Evolutionary conservation across 2,797 vertebrate species (phyloP).

Genomic region (Erithacus rubecula): DNA sequence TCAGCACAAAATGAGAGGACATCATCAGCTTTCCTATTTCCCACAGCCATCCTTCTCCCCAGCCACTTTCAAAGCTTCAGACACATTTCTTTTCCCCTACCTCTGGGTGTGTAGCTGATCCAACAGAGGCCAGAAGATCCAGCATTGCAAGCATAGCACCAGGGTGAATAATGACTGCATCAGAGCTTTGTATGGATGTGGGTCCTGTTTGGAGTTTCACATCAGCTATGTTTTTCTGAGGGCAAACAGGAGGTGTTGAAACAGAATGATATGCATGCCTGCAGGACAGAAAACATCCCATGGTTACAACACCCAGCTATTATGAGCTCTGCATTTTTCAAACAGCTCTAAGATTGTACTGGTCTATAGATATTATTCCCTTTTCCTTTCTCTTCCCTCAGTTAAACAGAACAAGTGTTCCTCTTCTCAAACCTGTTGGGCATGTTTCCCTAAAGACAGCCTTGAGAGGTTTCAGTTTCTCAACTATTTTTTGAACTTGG

Average conservation of each 20-base stretch:
- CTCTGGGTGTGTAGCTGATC: conserved; percentile 89
- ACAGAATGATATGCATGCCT: conserved; percentile 90
- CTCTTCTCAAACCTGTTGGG: not conserved
- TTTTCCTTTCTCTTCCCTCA: not conserved
- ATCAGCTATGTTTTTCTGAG: conserved; percentile 85
- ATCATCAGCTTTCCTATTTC: not conserved
- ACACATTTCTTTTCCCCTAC: conserved; percentile 71
- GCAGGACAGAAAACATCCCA: conserved; percentile 39
- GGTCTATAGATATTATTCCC: not conserved
- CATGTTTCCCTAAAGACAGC: not conserved
- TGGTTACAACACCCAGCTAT: not conserved
- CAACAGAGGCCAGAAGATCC: conserved; percentile 93
- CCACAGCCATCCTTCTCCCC: not conserved
- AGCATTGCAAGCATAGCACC: conserved; percentile 93
- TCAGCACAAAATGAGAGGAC: not conserved
- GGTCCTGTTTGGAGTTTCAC: conserved; percentile 82
- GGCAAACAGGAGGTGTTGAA: conserved; percentile 81
- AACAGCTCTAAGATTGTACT: not conserved
- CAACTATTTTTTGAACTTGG: not conserved
- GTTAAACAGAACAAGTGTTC: not conserved
- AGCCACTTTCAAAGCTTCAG: not conserved
- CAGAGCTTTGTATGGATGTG: conserved; percentile 75
- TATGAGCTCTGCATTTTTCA: not conserved
- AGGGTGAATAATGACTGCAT: conserved; percentile 93
- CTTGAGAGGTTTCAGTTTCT: not conserved